Evolutionary conservation across 2,113 vertebrate species (phyloP).

Genomic region (Regulus satrapa): DNA sequence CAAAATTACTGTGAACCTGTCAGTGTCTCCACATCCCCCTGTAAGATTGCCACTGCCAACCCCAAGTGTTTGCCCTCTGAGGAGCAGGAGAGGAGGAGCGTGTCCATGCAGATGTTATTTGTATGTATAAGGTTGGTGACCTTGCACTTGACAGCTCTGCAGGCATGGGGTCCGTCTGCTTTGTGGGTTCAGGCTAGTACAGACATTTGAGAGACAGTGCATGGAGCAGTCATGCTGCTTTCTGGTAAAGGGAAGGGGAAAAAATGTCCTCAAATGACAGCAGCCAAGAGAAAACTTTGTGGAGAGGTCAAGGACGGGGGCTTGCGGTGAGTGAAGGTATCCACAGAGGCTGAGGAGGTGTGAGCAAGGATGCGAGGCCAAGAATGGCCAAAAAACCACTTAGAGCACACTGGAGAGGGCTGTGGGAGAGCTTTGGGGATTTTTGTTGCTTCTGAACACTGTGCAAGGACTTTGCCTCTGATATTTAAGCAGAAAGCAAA

Average conservation of each 20-base stretch:
- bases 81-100: accelerated
- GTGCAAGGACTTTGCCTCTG: background rate
- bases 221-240: background rate
- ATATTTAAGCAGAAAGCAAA: background rate
- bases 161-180: accelerated
- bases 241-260: background rate
- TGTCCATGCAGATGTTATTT: background rate
- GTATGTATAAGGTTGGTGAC: background rate
- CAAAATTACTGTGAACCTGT: background rate
- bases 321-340: background rate
- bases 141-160: background rate
- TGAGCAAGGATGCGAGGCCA: background rate
- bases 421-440: background rate
- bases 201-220: too few species aligned
- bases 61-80: background rate
- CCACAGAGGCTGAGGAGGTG: background rate
- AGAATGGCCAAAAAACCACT: background rate
- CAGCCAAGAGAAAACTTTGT: background rate
- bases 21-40: background rate
- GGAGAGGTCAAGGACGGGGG: background rate
- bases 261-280: background rate
- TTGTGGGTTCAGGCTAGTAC: background rate
- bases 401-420: background rate
- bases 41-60: accelerated
- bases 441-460: too few species aligned